Base-by-base conservation (phyloP, 2,113 vertebrate genomes). In the Nerophis ophidion region DNA sequence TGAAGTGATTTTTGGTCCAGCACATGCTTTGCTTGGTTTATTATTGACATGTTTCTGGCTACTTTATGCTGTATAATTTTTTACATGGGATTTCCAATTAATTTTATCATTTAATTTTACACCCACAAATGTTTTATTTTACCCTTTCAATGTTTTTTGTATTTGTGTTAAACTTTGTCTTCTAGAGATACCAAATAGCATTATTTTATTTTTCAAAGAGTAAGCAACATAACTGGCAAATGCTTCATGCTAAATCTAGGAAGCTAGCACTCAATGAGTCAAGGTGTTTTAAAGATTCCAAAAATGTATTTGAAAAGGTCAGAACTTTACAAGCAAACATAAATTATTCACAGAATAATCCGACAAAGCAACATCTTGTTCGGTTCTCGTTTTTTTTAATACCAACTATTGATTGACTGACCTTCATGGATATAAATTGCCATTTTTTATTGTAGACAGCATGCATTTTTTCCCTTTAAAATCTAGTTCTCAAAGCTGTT, bases 381-480 rank as follows among this genome's bases (percentile, higher is more conserved):
- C 81, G 34, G 10, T 51, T 33, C 12, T 83, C 84, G 79, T 88
- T 83, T 83, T 81, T 88, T 89, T 87, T 88, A 89, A 87, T 89
- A 86, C 81, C 53, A 57, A 63, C 60, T 59, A 88, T 88, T 42
- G 84, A 88, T 88, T 76, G 83, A 63, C 77, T 89, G 89, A 91
- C 89, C 26, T 89, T 91, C 83, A 70, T 87, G 76, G 87, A 81
- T 83, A 89, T 85, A 88, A 87, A 89, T 85, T 81, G 86, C 84
- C 75, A 82, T 65, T 66, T 69, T 26, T 81, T 72, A 82, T 74
- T 83, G 77, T 71, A 61, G 73, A 74, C 57, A 44, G 74, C 76
- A 84, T 88, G 78, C 83, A 87, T 89, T 88, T 83, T 83, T 88
- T 85, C 71, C 73, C 83, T 70, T 87, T 86, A 84, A 40, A 81